Base-by-base conservation (phyloP, 2,888 invertebrate species). In the Drosophila paranaensis region DNA sequence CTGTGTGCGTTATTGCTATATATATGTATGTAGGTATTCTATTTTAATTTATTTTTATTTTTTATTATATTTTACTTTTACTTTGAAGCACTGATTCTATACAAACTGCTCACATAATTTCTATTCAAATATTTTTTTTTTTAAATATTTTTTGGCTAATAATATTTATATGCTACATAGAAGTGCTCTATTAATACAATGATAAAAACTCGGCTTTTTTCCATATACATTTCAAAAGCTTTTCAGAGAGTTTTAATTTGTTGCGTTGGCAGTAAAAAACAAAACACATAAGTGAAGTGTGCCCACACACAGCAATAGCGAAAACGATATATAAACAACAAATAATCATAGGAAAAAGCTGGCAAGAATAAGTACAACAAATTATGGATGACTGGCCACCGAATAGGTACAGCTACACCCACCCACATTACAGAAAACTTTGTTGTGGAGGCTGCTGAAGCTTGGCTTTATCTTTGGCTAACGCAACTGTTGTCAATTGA, bases 401-500 rank as follows among this genome's bases (percentile, higher is more conserved):
- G n/a, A 11, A 35, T 40, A 60, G 43, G 54, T 71, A 60, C 56
- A 69, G 20, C 20, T 20, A 55, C 67, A 39, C 67, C 70, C 25
- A 71, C 71, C 20, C 35, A 65, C 48, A 45, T 48, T 20, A n/a
- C n/a, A 30, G 51, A 25, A 20, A 54, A n/a, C 30, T 6, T 10
- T 48, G 51, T 37, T 30, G 55, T 60, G 62, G 51, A 48, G 51
- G 56, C 57, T 46, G 56, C 60, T 45, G 45, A 53, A 62, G 33
- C 43, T 71, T 39, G 30, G 25, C 68, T 68, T 58, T 67, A 25
- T 51, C 20, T 71, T 63, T 42, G 42, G 70, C 51, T 43, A 33
- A 43, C 20, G 20, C 20, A 33, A 56, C 6, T 30, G 16, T 25
- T 25, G 14, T 3, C 76, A 53, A 82, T 85, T 82, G 82, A 82